Conservation (phyloP, 2,888 invertebrate genomes). For the Athetis lepigone region DNA sequence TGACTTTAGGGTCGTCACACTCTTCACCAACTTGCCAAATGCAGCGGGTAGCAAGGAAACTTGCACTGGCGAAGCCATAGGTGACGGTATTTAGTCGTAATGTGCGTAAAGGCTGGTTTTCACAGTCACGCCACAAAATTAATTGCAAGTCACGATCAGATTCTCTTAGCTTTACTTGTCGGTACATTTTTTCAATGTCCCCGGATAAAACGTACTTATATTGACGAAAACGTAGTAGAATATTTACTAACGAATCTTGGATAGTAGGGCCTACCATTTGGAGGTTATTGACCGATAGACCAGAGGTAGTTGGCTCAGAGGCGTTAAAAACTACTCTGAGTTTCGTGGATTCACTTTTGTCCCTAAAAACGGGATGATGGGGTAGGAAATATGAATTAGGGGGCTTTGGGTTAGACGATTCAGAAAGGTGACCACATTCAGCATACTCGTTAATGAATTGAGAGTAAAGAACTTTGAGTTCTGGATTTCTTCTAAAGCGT, state of each 20-base stretch:
- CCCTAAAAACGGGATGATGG: too few relatives aligned
- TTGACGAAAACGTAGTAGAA: slow-evolving; percentile 15
- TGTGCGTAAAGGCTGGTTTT: neutral
- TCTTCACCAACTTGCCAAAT: slow-evolving; percentile 1
- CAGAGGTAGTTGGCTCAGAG: neutral
- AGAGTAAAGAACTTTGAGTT: neutral
- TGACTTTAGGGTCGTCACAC: neutral
- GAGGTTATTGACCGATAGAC: neutral
- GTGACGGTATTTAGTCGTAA: too few relatives aligned
- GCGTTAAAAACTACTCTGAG: too few relatives aligned
- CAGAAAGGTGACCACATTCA: too few relatives aligned
- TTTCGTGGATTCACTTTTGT: too few relatives aligned
- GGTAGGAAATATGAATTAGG: too few relatives aligned
- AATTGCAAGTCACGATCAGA: neutral
- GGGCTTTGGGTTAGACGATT: too few relatives aligned
- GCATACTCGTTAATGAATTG: too few relatives aligned
- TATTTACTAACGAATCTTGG: slow-evolving; percentile 9
- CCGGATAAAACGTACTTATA: slow-evolving; percentile 10
- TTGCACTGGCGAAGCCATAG: neutral
- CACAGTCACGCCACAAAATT: slow-evolving; percentile 1
- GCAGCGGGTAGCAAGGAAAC: neutral
- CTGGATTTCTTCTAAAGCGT: neutral
- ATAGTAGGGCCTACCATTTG: slow-evolving; percentile 11
- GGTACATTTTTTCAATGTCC: slow-evolving; percentile 8
- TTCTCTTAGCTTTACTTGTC: slow-evolving; percentile 1